Conservation (phyloP, 1,140 invertebrate genomes). For the Drosophila suzukii region DNA sequence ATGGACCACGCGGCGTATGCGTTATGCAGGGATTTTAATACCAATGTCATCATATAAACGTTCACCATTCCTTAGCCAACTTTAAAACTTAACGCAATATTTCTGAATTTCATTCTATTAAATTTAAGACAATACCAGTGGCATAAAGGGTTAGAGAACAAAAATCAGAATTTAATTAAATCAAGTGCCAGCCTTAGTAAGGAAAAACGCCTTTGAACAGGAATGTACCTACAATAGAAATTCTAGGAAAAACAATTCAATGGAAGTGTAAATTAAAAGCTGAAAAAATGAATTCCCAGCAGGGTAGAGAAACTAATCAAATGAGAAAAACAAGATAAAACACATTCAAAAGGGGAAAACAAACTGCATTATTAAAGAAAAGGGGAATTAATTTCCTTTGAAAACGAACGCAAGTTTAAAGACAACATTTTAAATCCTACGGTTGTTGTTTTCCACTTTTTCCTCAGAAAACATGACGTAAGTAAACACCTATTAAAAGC, state of each 20-base stretch:
- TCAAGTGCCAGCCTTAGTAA: too few species aligned
- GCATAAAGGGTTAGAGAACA: too few species aligned
- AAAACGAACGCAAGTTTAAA: not conserved
- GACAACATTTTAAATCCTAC: not conserved
- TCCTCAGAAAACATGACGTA: not conserved
- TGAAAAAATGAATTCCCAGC: not conserved
- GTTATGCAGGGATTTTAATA: conserved; percentile 17
- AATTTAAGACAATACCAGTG: not conserved
- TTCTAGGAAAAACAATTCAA: conserved; percentile 10
- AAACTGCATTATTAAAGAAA: not conserved
- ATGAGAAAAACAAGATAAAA: not conserved
- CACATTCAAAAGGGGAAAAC: not conserved
- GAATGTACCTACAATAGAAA: not conserved
- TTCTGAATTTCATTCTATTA: not conserved
- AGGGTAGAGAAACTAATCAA: not conserved
- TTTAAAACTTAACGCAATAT: not conserved
- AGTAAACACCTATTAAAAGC: not conserved
- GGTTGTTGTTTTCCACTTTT: not conserved
- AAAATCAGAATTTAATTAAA: not conserved
- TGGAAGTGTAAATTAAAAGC: conserved; percentile 3
- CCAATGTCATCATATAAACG: not conserved
- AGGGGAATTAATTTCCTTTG: not conserved
- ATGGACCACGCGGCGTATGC: conserved; percentile 43
- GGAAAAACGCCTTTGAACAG: too few species aligned
- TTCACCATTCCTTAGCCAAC: not conserved